These are phyloP conservation scores for Bovichtus variegatus DNA, from an alignment of 2,797 vertebrate species.

Conservation along the genomic window DNA sequence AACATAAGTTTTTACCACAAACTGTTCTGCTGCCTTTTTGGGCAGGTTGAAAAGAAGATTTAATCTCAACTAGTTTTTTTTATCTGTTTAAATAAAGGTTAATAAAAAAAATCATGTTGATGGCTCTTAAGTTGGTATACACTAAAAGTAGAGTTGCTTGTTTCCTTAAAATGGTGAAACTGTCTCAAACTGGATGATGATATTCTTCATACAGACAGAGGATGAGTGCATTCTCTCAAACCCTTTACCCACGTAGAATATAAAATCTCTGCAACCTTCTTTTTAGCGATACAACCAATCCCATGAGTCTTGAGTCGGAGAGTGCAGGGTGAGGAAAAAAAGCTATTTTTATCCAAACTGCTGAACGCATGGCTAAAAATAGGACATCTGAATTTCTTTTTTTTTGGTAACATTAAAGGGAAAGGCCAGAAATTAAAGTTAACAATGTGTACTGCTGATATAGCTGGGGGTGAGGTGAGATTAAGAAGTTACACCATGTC, in stretches of 20 bases:
- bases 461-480: too few species aligned
- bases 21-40: too few species aligned
- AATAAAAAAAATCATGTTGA: background rate
- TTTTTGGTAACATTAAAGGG: constrained; percentile 11
- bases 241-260: background rate
- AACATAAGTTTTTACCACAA: too few species aligned
- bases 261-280: background rate
- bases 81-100: too few species aligned
- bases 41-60: too few species aligned
- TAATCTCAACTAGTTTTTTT: too few species aligned
- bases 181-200: background rate
- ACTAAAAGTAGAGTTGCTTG: background rate
- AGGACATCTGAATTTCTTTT: constrained; percentile 6
- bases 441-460: background rate
- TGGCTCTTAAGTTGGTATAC: background rate
- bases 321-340: constrained; percentile 3
- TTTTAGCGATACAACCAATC: constrained; percentile 1
- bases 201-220: background rate
- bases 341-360: constrained; percentile 35
- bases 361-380: constrained; percentile 35
- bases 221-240: background rate
- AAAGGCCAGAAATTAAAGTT: constrained; percentile 11
- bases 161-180: background rate
- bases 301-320: background rate
- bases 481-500: background rate